These are phyloP conservation scores for Petrocephalus schoutedeni DNA, from an alignment of 2,797 vertebrate species.

Conservation along the genomic window DNA sequence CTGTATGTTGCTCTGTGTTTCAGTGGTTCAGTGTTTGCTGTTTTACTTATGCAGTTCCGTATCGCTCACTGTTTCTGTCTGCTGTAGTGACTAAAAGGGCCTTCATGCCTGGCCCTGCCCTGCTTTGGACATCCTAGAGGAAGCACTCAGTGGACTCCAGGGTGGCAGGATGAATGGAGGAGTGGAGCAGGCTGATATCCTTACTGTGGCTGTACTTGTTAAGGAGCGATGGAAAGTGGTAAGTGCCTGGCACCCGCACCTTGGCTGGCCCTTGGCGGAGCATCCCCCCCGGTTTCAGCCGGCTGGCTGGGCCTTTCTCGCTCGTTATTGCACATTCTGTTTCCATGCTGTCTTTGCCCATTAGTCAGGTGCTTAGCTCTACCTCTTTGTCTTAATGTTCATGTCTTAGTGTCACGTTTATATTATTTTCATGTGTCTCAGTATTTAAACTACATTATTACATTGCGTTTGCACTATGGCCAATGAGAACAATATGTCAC, in stretches of 20 bases:
- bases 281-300: not conserved
- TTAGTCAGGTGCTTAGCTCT: not conserved
- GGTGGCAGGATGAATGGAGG: conserved; percentile 84
- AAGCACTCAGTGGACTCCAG: conserved; percentile 49
- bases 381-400: not conserved
- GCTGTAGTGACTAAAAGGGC: conserved; percentile 31
- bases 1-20: not conserved
- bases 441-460: not conserved
- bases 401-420: not conserved
- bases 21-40: not conserved
- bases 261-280: not conserved
- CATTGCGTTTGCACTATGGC: not conserved
- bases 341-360: not conserved
- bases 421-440: not conserved
- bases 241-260: conserved; percentile 48
- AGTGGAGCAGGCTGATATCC: conserved; percentile 89
- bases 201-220: conserved; percentile 84
- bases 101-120: conserved; percentile 53
- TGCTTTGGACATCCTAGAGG: conserved; percentile 40
- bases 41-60: not conserved
- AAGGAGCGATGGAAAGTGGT: conserved; percentile 99
- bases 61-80: conserved; percentile 12
- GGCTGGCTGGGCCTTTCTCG: not conserved
- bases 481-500: not conserved
- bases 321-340: not conserved